phyloP scores from a whole-genome alignment of 2,888 invertebrate genomes.

The Crepidodera aurea region DNA sequence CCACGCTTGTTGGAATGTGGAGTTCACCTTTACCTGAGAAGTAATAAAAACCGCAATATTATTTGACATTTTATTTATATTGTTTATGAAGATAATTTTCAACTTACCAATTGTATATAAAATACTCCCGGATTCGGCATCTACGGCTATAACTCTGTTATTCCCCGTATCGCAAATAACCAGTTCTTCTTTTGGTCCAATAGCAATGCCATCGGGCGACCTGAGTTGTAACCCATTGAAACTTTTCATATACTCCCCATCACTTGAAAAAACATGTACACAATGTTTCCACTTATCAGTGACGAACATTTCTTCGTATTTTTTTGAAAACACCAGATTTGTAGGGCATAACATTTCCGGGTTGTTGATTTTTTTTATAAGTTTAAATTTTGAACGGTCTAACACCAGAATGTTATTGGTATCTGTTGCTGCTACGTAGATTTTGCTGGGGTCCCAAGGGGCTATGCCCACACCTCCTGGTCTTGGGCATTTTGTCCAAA shows the following conservation, averaged over 20 bases:
- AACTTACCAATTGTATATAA: conserved; percentile 48
- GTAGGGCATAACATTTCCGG: conserved; percentile 70
- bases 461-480: conserved; percentile 75
- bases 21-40: conserved; percentile 58
- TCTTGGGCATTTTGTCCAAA: conserved; percentile 68
- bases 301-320: conserved; percentile 68
- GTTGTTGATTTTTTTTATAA: conserved; percentile 63
- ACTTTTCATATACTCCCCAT: conserved; percentile 67
- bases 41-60: no score
- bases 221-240: conserved; percentile 72
- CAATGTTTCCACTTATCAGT: conserved; percentile 76
- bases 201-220: conserved; percentile 78
- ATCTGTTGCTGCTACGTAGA: conserved; percentile 72
- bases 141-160: conserved; percentile 70
- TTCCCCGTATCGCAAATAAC: conserved; percentile 83
- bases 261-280: conserved; percentile 72
- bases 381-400: conserved; percentile 57
- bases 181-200: conserved; percentile 64
- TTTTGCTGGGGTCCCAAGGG: conserved; percentile 69
- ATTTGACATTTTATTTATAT: no score
- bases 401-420: conserved; percentile 52
- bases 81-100: no score
- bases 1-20: conserved; percentile 76
- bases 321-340: conserved; percentile 68
- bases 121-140: conserved; percentile 47